phyloP scores from a whole-genome alignment of 2,113 vertebrate species.

The Falco punctatus region DNA sequence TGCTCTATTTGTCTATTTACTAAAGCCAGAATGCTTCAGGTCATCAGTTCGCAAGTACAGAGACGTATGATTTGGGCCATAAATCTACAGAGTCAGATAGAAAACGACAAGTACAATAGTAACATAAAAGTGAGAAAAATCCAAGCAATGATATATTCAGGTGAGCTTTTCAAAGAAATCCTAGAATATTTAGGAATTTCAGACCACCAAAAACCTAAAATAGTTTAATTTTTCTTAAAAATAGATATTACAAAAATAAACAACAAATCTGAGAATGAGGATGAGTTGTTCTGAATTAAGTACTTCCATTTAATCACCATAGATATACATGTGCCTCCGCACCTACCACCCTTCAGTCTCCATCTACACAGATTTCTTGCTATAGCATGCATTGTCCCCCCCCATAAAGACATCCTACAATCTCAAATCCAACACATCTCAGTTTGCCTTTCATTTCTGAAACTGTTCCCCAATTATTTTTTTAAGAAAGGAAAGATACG shows the following conservation, averaged over 20 bases:
- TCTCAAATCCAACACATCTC: not conserved
- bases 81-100: not conserved
- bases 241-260: not conserved
- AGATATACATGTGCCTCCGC: accelerated
- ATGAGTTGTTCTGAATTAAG: not conserved
- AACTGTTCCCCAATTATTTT: not conserved
- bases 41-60: not conserved
- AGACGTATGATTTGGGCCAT: not conserved
- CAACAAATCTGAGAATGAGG: not conserved
- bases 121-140: not conserved
- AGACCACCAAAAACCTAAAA: not conserved
- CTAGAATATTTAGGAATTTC: not conserved
- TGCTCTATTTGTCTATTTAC: not conserved
- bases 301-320: not conserved
- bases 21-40: not conserved
- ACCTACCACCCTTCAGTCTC: not conserved
- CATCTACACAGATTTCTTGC: not conserved
- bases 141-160: not conserved
- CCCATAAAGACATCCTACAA: not conserved
- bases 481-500: not conserved
- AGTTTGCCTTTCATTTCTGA: not conserved
- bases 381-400: accelerated
- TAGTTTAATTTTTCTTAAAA: not conserved
- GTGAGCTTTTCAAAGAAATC: not conserved
- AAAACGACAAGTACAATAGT: not conserved